Evolutionary conservation across 2,797 vertebrate species (phyloP).

Genomic region (Antrozous pallidus): DNA sequence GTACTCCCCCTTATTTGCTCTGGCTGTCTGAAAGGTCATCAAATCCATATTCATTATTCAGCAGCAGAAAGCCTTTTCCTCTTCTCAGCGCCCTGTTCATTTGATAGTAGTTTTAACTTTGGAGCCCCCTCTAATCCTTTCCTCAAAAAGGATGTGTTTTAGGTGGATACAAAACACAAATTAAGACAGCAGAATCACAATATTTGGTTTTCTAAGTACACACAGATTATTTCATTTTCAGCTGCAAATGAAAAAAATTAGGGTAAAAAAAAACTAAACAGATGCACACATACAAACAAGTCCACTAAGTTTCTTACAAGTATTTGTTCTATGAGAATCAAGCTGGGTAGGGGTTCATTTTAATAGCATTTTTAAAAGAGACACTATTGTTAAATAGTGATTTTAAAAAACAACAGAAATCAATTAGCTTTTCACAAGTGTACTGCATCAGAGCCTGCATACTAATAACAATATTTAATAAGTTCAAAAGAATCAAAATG

Average conservation of each 20-base stretch:
- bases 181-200: background rate
- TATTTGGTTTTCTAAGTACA: background rate
- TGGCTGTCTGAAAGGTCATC: background rate
- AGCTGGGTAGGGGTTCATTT: background rate
- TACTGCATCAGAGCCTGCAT: constrained; percentile 60
- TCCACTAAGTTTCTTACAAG: background rate
- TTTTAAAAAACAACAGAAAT: constrained; percentile 69
- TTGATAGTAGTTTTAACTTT: background rate
- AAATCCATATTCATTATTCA: background rate
- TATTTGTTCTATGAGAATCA: constrained; percentile 38
- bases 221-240: background rate
- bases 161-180: background rate
- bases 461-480: constrained; percentile 65
- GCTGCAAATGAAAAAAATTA: background rate
- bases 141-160: too few relatives aligned
- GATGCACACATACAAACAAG: background rate
- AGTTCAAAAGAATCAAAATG: constrained; percentile 65
- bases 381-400: constrained; percentile 60
- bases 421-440: constrained; percentile 73
- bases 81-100: background rate
- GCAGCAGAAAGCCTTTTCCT: background rate
- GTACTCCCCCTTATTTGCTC: background rate
- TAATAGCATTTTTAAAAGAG: constrained; percentile 37
- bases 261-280: background rate
- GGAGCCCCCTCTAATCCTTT: background rate